Evolutionary conservation across 1,140 invertebrate genomes (phyloP).

Genomic region (Oryzaephilus surinamensis): DNA sequence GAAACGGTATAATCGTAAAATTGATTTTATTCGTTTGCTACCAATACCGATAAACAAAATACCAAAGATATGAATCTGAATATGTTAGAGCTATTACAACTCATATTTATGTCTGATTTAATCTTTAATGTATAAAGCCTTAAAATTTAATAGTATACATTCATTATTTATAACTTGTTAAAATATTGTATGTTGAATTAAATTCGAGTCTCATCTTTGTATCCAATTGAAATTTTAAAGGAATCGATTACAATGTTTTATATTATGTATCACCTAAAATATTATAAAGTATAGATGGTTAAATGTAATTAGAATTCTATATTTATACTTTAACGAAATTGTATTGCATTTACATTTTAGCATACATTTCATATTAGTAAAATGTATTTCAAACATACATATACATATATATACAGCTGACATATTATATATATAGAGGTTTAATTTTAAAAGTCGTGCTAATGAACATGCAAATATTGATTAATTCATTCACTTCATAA

Average conservation of each 20-base stretch:
- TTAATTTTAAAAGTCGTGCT: constrained; percentile 16
- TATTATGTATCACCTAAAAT: too few relatives aligned
- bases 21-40: constrained; percentile 25
- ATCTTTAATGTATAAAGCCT: constrained; percentile 28
- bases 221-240: too few relatives aligned
- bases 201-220: too few relatives aligned
- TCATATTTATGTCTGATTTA: constrained; percentile 26
- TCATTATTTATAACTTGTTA: constrained; percentile 21
- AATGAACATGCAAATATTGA: constrained; percentile 23
- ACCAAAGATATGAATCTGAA: constrained; percentile 22
- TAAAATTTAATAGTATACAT: constrained; percentile 28
- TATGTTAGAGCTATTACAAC: constrained; percentile 23
- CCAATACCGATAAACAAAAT: constrained; percentile 24
- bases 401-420: neutral
- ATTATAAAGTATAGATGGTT: too few relatives aligned
- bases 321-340: too few relatives aligned
- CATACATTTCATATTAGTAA: neutral
- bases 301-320: too few relatives aligned
- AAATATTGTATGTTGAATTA: too few relatives aligned
- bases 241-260: too few relatives aligned
- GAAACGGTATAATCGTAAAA: constrained; percentile 24
- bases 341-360: neutral
- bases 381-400: neutral
- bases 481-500: constrained; percentile 19
- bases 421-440: neutral